phyloP scores from a whole-genome alignment of 2,888 invertebrate species.

The Ectobius pallidus region DNA sequence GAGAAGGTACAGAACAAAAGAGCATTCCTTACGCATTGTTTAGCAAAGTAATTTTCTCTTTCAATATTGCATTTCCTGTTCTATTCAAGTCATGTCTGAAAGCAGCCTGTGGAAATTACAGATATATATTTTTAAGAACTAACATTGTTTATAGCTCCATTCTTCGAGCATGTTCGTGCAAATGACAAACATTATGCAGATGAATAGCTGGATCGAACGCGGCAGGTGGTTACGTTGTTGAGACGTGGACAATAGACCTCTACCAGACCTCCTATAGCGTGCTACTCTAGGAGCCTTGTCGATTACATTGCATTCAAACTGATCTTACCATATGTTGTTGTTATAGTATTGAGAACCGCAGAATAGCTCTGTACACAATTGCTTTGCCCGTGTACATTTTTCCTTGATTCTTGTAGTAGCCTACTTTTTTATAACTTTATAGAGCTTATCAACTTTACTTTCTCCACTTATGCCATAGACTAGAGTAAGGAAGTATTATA shows the following conservation, averaged over 20 bases:
- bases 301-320: background rate
- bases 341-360: too few species aligned
- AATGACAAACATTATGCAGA: constrained; percentile 29
- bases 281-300: background rate
- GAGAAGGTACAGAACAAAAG: background rate
- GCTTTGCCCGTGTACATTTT: too few species aligned
- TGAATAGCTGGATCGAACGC: constrained; percentile 1
- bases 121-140: background rate
- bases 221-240: background rate
- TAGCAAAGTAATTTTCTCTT: background rate
- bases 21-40: background rate
- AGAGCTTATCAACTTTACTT: too few species aligned
- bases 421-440: too few species aligned
- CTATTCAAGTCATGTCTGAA: background rate
- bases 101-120: background rate
- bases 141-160: background rate
- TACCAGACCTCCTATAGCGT: background rate
- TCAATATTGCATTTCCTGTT: background rate
- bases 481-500: too few species aligned
- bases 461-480: too few species aligned
- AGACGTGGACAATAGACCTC: background rate
- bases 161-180: constrained; percentile 13
- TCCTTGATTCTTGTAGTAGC: too few species aligned
- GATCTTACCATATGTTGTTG: constrained; percentile 11
- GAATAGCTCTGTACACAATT: too few species aligned